phyloP scores from a whole-genome alignment of 2,797 vertebrate genomes.

The Thunnus albacares region DNA sequence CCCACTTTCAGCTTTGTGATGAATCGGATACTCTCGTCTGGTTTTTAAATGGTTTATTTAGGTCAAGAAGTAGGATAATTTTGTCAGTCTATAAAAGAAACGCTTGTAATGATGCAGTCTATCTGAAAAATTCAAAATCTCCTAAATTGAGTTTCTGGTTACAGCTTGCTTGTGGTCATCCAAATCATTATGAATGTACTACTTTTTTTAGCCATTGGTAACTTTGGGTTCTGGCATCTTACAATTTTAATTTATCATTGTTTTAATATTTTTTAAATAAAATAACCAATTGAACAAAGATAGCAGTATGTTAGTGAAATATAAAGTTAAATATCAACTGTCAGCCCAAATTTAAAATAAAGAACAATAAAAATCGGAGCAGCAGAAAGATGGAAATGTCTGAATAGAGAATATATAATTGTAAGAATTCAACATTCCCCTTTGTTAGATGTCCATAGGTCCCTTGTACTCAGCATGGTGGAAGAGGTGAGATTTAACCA shows the following conservation, averaged over 20 bases:
- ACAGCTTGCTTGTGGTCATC: not conserved
- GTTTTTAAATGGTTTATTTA: too few relatives aligned
- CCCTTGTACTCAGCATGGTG: constrained; percentile 36
- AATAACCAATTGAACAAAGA: not conserved
- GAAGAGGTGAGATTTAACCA: constrained; percentile 63
- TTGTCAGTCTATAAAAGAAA: too few relatives aligned
- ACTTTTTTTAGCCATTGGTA: not conserved
- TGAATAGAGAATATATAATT: not conserved
- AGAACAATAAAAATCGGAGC: not conserved
- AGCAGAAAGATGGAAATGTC: constrained; percentile 1
- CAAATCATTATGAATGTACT: not conserved
- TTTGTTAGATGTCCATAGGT: constrained; percentile 30
- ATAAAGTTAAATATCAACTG: not conserved
- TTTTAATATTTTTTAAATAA: not conserved
- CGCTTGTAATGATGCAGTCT: too few relatives aligned
- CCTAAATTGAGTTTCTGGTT: not conserved
- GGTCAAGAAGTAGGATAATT: too few relatives aligned
- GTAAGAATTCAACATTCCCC: not conserved
- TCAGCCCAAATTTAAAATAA: not conserved
- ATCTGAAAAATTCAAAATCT: too few relatives aligned
- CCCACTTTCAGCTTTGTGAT: too few relatives aligned
- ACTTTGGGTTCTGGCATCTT: not conserved
- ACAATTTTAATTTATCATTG: not conserved
- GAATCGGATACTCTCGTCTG: too few relatives aligned
- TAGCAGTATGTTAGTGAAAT: not conserved